Evolutionary conservation across 2,888 invertebrate genomes (phyloP).

Genomic region (Alviniconcha strummeri): DNA sequence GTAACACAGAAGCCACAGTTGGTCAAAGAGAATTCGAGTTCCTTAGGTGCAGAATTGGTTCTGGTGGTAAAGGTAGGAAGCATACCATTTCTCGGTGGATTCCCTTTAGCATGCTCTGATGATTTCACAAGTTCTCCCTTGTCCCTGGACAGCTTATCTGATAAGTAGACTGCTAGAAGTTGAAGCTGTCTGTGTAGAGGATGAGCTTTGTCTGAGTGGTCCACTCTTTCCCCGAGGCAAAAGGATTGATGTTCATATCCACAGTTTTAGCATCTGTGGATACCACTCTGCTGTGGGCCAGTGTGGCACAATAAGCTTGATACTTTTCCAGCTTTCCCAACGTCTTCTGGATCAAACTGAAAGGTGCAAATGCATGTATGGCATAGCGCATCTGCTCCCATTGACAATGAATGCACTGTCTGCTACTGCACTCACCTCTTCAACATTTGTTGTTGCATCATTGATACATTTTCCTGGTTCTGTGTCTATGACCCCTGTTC

Average conservation of each 20-base stretch:
- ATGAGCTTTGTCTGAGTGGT: neutral
- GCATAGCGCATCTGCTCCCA: neutral
- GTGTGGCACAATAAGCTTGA: too few species aligned
- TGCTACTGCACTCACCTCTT: too few species aligned
- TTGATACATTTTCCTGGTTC: neutral
- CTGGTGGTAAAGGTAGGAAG: neutral
- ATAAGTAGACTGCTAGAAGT: neutral
- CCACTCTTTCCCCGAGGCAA: too few species aligned
- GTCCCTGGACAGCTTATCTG: neutral
- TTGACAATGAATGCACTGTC: neutral
- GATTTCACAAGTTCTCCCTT: constrained; percentile 10
- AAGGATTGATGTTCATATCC: too few species aligned
- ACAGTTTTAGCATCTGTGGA: too few species aligned
- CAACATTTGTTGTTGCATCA: too few species aligned
- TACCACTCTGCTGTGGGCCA: too few species aligned
- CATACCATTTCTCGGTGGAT: neutral
- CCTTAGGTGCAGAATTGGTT: neutral
- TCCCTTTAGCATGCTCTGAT: neutral
- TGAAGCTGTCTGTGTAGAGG: neutral
- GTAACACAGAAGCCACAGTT: neutral
- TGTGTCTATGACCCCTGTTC: neutral
- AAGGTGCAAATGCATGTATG: neutral
- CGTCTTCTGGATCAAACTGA: neutral
- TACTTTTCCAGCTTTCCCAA: too few species aligned
- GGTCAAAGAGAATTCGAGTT: neutral